Conservation (phyloP, 2,888 invertebrate genomes). For the Eustalomyia histrio region DNA sequence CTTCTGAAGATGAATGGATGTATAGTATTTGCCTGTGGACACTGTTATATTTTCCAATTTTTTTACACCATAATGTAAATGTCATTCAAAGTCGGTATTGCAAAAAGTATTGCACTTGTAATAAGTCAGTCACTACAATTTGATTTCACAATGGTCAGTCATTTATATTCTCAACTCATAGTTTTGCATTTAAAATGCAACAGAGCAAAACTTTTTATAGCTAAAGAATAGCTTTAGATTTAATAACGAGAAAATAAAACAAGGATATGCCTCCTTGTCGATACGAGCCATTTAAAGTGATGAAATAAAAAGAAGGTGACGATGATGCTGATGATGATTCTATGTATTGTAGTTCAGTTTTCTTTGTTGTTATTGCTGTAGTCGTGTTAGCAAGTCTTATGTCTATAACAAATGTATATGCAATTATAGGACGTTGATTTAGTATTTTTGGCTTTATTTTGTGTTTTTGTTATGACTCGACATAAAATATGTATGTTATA, state of each 20-base stretch:
- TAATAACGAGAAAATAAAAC: background rate
- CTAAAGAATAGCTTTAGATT: constrained; percentile 32
- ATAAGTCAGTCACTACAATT: background rate
- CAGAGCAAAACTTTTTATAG: constrained; percentile 26
- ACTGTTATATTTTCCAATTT: no score
- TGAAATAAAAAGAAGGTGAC: constrained; percentile 37
- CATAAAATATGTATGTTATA: no score
- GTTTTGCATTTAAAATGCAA: constrained; percentile 33
- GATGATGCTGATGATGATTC: constrained; percentile 25
- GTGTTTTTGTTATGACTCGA: background rate
- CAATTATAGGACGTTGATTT: constrained; percentile 15
- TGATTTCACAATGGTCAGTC: background rate
- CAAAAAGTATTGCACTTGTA: background rate
- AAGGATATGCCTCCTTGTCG: background rate
- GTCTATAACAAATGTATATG: constrained; percentile 22
- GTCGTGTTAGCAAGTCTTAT: constrained; percentile 12
- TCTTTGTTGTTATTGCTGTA: constrained; percentile 5
- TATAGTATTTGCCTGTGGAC: no score
- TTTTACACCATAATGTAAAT: background rate
- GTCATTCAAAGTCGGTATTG: background rate
- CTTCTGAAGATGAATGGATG: background rate
- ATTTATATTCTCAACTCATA: background rate
- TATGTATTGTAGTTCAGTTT: constrained; percentile 36
- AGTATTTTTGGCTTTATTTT: constrained; percentile 12
- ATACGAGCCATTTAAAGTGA: constrained; percentile 21